phyloP scores from a whole-genome alignment of 2,888 invertebrate species.

The Euplagia quadripunctaria region DNA sequence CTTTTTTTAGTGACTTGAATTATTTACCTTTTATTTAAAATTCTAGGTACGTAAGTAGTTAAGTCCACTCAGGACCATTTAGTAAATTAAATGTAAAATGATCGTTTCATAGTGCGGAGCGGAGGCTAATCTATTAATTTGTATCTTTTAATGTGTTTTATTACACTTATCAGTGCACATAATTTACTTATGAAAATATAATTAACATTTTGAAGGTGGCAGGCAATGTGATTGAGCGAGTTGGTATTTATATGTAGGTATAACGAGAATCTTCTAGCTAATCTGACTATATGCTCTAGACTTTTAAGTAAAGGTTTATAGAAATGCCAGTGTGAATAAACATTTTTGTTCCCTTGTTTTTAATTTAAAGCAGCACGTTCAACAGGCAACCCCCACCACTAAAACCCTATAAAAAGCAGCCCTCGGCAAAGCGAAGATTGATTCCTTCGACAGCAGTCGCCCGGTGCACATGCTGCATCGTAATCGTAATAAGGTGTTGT shows the following conservation, averaged over 20 bases:
- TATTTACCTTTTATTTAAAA: slow-evolving; percentile 15
- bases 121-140: slow-evolving; percentile 3
- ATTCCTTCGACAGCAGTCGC: no score
- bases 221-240: background rate
- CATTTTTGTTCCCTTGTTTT: no score
- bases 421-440: no score
- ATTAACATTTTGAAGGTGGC: background rate
- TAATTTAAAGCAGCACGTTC: no score
- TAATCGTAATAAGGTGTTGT: no score
- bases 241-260: background rate
- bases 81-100: slow-evolving; percentile 12
- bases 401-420: no score
- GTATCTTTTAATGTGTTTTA: background rate
- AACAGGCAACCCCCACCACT: no score
- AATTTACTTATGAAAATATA: background rate
- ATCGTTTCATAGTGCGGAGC: background rate
- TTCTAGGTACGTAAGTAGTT: slow-evolving; percentile 17
- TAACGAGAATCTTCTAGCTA: no score
- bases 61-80: slow-evolving; percentile 17
- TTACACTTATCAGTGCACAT: background rate
- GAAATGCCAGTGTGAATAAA: no score
- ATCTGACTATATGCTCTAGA: no score
- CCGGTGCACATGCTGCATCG: no score
- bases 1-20: slow-evolving; percentile 7
- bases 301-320: no score